Evolutionary conservation across 1,140 invertebrate genomes (phyloP).

Genomic region (Drosophila tsacasi): DNA sequence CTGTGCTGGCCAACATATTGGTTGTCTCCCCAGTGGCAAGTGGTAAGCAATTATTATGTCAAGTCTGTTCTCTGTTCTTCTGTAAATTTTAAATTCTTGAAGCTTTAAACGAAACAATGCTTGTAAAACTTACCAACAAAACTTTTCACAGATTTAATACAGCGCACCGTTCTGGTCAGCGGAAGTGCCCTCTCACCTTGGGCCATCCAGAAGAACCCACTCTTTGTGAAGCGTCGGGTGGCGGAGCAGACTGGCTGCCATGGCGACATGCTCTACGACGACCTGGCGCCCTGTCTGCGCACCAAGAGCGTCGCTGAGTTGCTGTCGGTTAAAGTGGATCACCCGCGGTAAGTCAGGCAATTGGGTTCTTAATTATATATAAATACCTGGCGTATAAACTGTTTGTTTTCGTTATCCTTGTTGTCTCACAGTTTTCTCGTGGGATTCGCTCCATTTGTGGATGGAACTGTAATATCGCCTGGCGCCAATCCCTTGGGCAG

Average conservation of each 20-base stretch:
- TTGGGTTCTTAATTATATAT: background rate
- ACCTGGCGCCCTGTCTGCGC: slow-evolving; percentile 93
- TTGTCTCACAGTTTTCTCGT: slow-evolving; percentile 88
- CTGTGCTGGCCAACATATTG: slow-evolving; percentile 96
- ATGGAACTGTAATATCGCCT: slow-evolving; percentile 91
- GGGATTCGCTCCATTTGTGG: slow-evolving; percentile 95
- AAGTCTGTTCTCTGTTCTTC: background rate
- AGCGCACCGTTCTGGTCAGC: slow-evolving; percentile 95
- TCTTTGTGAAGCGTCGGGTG: slow-evolving; percentile 91
- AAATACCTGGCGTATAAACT: background rate
- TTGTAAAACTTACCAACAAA: background rate
- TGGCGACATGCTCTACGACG: slow-evolving; percentile 91
- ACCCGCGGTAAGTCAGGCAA: slow-evolving; percentile 87
- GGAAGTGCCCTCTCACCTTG: slow-evolving; percentile 97
- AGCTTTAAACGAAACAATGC: background rate
- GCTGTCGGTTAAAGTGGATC: slow-evolving; percentile 90
- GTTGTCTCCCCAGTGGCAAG: slow-evolving; percentile 96
- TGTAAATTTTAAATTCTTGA: background rate
- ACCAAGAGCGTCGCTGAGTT: slow-evolving; percentile 90
- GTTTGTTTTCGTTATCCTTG: background rate
- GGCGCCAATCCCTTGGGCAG: slow-evolving; percentile 79
- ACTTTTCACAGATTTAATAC: slow-evolving; percentile 89
- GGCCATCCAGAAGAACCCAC: slow-evolving; percentile 95
- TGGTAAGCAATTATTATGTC: slow-evolving; percentile 89
- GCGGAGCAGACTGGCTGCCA: slow-evolving; percentile 92